Evolutionary conservation across 2,888 invertebrate genomes (phyloP), one percentile per base, ranked within the genome.

Genomic region (Zele albiditarsus): DNA sequence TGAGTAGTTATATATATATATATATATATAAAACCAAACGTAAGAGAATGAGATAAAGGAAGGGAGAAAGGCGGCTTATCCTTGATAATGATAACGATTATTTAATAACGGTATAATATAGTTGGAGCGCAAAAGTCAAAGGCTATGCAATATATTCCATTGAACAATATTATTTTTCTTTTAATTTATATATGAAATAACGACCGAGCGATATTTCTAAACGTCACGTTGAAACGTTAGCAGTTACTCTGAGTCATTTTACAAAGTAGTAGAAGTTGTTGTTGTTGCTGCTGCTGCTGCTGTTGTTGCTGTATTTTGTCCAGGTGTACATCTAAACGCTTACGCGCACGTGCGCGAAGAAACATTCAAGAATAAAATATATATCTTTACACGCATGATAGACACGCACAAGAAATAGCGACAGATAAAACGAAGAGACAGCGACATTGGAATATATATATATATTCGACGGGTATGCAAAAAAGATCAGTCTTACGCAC

Each of bases 51-150:
- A 66, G 66, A 25, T 16, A 25, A 2, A 28, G 12, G 23, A 49
- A 23, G 4, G 53, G 46, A 31, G 28, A 28, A 57, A 67, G 68
- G 31, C 69, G 60, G 38, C 68, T 73, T 68, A 73, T 73, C 68
- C 49, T 49, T 62, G 57, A 68, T 68, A 62, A 68, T 53, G 69
- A 74, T 74, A 73, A 74, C 68, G 49, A 63, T 74, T 68, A 69
- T 74, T 69, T 62, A 68, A 69, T 74, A 74, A 74, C 57, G 57
- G 58, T 49, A 28, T 28, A 31, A 27, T 31, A 49, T 53, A 16
- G 53, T 53, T 53, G 20, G 53, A 53, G 53, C 53, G 53, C 53
- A 53, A 20, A 20, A 53, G 53, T 53, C 53, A 58, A 33, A 69
- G 33, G 33, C 20, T 33, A 23, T 53, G 27, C 31, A 28, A 70